Evolutionary conservation across 23 tunicate genomes (phyloP), one percentile per base, ranked within the genome.

Genomic region (Ciona savignyi): DNA sequence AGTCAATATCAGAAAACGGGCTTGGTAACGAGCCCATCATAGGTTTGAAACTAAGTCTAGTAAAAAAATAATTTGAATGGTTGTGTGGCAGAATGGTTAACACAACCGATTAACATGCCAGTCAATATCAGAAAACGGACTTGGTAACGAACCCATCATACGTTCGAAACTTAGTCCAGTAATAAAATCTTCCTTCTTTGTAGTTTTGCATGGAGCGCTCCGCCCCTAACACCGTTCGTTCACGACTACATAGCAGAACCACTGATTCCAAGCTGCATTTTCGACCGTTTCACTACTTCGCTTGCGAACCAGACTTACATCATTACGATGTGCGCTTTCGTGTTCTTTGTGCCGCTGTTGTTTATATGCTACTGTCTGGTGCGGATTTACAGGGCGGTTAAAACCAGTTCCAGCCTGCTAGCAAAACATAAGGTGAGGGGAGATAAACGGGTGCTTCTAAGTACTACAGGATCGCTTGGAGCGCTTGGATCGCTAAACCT

Each of bases 191-290:
- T 30, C 34, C 35, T 22, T 35, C 26, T 34, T n/a, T 72, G 0
- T 31, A 80, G 85, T 62, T 49, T 65, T 23, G 30, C 62, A 30
- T 80, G 85, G 85, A 67, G 68, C 6, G 21, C 35, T 4, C 75
- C 70, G 67, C 85, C 85, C 9, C 71, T 72, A 6, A 72, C 78
- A 25, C 48, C 76, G 1, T 34, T 56, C 51, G 71, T 80, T 30
- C 85, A 77, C 0, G 72, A 61, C 25, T 80, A 80, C 51, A 49
- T 71, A n/a, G 69, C 64, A 29, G 85, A 80, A 72, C 51, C 65
- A 23, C 29, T 80, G 32, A 72, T 80, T 56, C 85, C 85, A 2
- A 72, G 85, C 49, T 80, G 85, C 35, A 62, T 80, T 28, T 80
- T 80, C 27, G 85, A 80, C 63, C 85, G 85, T 22, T 25, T 32